Percentiles rank a stretch among this genome's conserved stretches.
Evolutionary conservation across 2,113 vertebrate species (phyloP).

Genomic region (Dasyurus viverrinus): DNA sequence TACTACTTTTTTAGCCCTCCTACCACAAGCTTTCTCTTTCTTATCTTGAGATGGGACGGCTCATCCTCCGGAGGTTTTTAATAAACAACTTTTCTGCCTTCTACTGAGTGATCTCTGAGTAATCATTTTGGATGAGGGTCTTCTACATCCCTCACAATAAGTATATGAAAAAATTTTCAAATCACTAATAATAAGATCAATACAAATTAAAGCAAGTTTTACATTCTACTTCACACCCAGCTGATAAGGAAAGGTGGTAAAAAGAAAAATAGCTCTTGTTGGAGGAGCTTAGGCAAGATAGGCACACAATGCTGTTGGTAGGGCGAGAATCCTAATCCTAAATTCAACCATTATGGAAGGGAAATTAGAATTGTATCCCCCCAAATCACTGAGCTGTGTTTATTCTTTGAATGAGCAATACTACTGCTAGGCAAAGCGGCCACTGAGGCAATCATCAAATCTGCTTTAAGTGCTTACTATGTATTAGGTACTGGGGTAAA

Average conservation of each 20-base stretch:
- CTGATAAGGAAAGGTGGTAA: too few species aligned
- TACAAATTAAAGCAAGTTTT: background rate
- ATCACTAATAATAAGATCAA: background rate
- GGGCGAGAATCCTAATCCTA: too few species aligned
- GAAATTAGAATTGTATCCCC: background rate
- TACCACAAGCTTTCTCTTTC: too few species aligned
- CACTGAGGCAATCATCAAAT: background rate
- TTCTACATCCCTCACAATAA: background rate
- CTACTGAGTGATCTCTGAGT: too few species aligned
- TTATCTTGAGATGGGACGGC: too few species aligned
- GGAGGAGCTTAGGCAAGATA: too few species aligned
- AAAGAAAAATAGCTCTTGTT: too few species aligned
- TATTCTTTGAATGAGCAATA: background rate
- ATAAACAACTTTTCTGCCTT: too few species aligned
- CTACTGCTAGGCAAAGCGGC: background rate
- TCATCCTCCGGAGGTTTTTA: too few species aligned
- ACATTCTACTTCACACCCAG: background rate
- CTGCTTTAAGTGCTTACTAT: background rate
- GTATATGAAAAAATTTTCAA: background rate
- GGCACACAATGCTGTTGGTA: too few species aligned
- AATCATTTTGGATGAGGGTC: too few species aligned
- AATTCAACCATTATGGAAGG: background rate
- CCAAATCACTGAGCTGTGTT: background rate
- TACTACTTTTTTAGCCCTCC: too few species aligned
- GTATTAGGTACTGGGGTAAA: background rate